phyloP scores from a whole-genome alignment of 2,888 invertebrate genomes.

The Lydus trimaculatus region DNA sequence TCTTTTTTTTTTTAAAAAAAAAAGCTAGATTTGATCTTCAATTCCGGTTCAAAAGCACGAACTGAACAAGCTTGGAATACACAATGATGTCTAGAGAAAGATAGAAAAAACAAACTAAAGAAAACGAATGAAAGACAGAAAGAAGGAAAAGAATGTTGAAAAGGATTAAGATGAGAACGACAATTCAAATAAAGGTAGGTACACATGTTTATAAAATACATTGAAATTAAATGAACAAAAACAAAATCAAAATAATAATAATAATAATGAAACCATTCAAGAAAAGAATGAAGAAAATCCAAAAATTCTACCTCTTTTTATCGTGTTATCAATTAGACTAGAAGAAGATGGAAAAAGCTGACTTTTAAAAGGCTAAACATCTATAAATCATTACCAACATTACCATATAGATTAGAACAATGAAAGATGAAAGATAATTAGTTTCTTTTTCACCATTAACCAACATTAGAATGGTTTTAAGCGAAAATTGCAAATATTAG shows the following conservation, averaged over 20 bases:
- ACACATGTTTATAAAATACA: neutral
- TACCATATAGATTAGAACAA: conserved; percentile 7
- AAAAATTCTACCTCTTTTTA: too few relatives aligned
- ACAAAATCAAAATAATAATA: too few relatives aligned
- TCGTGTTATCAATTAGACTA: neutral
- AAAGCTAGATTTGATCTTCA: conserved; percentile 8
- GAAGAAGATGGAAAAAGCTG: neutral
- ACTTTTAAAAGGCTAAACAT: neutral
- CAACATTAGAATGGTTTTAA: neutral
- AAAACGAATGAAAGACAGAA: neutral
- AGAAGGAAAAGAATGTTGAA: neutral
- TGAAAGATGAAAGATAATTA: neutral
- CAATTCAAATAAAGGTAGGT: conserved; percentile 1
- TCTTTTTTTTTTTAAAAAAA: too few relatives aligned
- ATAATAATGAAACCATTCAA: too few relatives aligned
- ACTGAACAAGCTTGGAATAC: neutral
- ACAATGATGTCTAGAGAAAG: neutral
- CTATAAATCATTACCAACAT: neutral
- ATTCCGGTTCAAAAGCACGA: conserved; percentile 6
- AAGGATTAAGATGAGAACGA: neutral
- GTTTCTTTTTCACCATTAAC: neutral
- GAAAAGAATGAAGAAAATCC: too few relatives aligned
- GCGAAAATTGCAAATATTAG: too few relatives aligned
- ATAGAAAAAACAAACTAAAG: neutral
- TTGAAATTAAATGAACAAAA: neutral